Evolutionary conservation across 1,140 invertebrate species (phyloP), one percentile per base, ranked within the genome.

Genomic region (Drosophila azteca): DNA sequence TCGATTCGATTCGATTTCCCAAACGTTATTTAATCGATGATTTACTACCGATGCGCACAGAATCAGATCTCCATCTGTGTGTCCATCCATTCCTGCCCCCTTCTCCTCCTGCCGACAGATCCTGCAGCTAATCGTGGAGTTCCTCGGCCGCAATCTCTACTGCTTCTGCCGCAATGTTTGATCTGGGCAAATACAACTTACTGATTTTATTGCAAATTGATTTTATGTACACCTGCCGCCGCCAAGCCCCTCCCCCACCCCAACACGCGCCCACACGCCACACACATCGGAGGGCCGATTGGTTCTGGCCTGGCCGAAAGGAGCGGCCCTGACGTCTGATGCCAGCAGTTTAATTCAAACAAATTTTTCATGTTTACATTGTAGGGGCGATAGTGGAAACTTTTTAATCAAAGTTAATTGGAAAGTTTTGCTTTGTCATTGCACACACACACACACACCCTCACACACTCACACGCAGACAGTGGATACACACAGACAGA

Each of bases 321-420:
- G 29, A 26, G 43, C 17, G 29, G 44, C 26, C 26, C 41, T 45
- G 73, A 45, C 43, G 70, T 52, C 61, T 61, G 17, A 20, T 20
- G 64, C 48, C 55, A 26, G 72, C 64, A 70, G 67, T 81, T 77
- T 73, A 87, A 87, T 87, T 87, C 82, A 87, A 87, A 87, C 82
- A 87, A 87, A 87, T 87, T 87, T 87, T 87, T 87, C 83, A 87
- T 87, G 82, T 87, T 87, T 87, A 87, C 82, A 88, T 87, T 87
- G 82, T 88, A 76, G 77, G 70, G 80, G 75, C 79, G 82, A 87
- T 87, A 87, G 82, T 87, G 79, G 83, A 88, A 87, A 87, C 82
- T 87, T 87, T 87, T 87, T 87, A 87, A 87, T 87, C 82, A 87
- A 87, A 87, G 82, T 87, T 87, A 87, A 87, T 87, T 87, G 82